These are phyloP conservation scores for Ciconia stormi DNA, from an alignment of 2,113 vertebrate species.

Conservation along the genomic window DNA sequence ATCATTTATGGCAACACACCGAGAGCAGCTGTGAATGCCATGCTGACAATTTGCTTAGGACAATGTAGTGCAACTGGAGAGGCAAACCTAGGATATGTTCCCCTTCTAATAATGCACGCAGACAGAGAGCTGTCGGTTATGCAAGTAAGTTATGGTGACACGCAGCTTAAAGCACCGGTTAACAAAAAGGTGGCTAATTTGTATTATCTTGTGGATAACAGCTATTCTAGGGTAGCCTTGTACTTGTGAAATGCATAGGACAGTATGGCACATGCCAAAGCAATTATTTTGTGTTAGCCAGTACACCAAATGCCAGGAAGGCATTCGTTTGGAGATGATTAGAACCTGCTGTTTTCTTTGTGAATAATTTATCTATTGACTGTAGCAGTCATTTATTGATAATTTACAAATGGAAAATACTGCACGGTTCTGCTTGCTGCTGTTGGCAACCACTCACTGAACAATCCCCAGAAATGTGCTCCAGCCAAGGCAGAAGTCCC, in stretches of 20 bases:
- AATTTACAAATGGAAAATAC: neutral
- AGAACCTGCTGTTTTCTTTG: neutral
- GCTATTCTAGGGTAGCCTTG: neutral
- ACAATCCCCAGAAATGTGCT: neutral
- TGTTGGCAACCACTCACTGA: neutral
- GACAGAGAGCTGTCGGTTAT: neutral
- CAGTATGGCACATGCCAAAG: neutral
- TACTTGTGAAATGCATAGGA: neutral
- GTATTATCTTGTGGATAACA: neutral
- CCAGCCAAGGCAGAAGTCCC: neutral
- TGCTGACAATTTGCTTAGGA: constrained; percentile 11
- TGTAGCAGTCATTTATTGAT: neutral
- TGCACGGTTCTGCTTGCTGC: neutral
- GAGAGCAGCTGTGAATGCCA: constrained; percentile 42
- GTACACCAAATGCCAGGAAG: neutral
- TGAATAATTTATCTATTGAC: neutral
- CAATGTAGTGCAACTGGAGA: constrained; percentile 5
- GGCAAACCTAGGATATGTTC: neutral
- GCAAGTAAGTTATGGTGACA: neutral
- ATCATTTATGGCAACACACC: constrained; percentile 46
- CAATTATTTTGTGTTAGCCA: neutral
- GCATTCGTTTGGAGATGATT: neutral
- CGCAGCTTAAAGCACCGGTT: neutral
- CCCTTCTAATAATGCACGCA: neutral
- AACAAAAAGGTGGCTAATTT: neutral